Evolutionary conservation across 1,140 invertebrate species (phyloP).

Genomic region (Brachionus calyciflorus): DNA sequence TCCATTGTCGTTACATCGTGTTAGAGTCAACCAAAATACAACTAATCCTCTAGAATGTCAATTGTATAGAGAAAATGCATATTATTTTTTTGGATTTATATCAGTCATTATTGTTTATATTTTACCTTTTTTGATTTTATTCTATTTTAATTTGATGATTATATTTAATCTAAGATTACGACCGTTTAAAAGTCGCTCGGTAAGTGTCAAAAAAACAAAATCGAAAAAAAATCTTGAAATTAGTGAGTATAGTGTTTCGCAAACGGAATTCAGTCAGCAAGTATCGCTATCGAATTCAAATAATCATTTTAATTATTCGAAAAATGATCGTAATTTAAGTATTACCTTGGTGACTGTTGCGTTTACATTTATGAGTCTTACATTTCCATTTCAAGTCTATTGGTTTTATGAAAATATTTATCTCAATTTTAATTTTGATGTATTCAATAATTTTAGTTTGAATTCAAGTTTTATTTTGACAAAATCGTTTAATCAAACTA

Average conservation of each 20-base stretch:
- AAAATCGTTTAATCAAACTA: background rate
- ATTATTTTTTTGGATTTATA: slow-evolving; percentile 10
- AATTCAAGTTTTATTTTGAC: background rate
- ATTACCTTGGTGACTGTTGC: slow-evolving; percentile 39
- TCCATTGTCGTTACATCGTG: slow-evolving; percentile 3
- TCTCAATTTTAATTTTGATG: slow-evolving; percentile 31
- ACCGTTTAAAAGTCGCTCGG: background rate
- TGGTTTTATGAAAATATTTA: slow-evolving; percentile 47
- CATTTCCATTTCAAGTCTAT: slow-evolving; percentile 44
- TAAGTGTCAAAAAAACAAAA: background rate
- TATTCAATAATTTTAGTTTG: background rate
- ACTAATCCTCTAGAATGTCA: background rate
- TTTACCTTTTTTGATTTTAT: slow-evolving; percentile 16
- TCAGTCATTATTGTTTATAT: slow-evolving; percentile 17
- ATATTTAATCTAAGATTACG: slow-evolving; percentile 7
- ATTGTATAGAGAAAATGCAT: slow-evolving; percentile 24
- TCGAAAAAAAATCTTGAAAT: background rate
- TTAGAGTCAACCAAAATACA: background rate
- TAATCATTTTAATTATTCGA: slow-evolving; percentile 23
- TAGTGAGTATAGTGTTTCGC: background rate
- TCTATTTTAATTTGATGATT: slow-evolving; percentile 31
- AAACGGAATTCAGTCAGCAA: background rate
- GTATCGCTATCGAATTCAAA: background rate
- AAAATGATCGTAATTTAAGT: slow-evolving; percentile 43
- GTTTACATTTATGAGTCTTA: slow-evolving; percentile 35